A percentile compares a stretch with the other conserved stretches of the same genome.
phyloP scores from a whole-genome alignment of 2,113 vertebrate species.

The Fulica atra region DNA sequence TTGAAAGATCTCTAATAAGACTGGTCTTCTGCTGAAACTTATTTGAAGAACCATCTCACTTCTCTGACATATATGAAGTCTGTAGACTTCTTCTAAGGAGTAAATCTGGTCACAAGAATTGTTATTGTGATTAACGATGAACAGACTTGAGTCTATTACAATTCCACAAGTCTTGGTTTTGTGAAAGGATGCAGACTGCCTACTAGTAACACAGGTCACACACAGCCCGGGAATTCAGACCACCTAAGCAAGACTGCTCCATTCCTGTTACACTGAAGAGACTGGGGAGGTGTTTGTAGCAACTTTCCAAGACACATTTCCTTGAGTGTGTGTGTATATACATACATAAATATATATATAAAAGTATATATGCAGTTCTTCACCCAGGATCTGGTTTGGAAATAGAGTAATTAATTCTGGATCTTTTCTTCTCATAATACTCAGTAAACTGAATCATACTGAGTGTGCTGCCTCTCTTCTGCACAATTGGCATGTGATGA shows the following conservation, averaged over 20 bases:
- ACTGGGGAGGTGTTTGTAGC: not conserved
- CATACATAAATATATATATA: too few species aligned
- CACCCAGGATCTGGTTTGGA: not conserved
- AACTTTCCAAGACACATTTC: not conserved
- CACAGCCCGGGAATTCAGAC: not conserved
- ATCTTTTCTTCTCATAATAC: not conserved
- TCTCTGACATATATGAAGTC: not conserved
- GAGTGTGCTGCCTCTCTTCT: not conserved
- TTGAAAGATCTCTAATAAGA: not conserved
- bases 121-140: not conserved
- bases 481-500: rapidly evolving
- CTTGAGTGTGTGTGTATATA: not conserved
- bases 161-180: not conserved
- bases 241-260: not conserved
- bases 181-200: not conserved
- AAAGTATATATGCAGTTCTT: not conserved
- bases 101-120: not conserved
- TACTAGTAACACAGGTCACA: rapidly evolving
- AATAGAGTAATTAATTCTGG: not conserved
- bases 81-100: not conserved
- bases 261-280: not conserved
- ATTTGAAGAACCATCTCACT: not conserved
- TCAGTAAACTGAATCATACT: not conserved
- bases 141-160: not conserved
- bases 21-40: not conserved